Conservation (phyloP, 2,113 vertebrate genomes). For the Nyctibius bracteatus region DNA sequence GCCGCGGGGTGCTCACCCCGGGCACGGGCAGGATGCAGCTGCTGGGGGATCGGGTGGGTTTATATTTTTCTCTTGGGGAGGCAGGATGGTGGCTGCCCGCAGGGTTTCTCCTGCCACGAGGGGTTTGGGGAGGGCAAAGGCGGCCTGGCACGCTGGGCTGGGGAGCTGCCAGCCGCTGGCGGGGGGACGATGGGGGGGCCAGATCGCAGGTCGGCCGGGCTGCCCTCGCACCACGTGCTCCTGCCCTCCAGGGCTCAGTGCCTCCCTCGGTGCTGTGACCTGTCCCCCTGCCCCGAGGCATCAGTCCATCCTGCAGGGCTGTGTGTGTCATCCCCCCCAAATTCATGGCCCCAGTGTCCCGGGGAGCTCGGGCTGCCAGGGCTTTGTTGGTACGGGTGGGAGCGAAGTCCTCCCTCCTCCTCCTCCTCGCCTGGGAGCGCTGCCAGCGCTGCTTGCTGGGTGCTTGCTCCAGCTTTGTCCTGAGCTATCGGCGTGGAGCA, state of each 20-base stretch:
- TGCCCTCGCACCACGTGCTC: accelerated
- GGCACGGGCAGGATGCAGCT: accelerated
- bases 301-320: not conserved
- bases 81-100: accelerated
- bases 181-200: not conserved
- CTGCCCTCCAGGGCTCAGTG: not conserved
- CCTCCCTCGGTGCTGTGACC: accelerated
- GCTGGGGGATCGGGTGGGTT: accelerated
- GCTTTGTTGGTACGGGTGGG: constrained; percentile 4
- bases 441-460: not conserved
- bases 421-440: not conserved
- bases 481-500: not conserved
- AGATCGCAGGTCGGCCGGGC: accelerated
- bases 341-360: not conserved
- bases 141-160: not conserved
- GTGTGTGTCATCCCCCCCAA: accelerated
- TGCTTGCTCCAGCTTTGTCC: constrained; percentile 34
- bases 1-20: accelerated
- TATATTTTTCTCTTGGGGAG: not conserved
- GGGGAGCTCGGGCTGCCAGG: not conserved
- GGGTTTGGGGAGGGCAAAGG: not conserved
- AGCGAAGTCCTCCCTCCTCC: not conserved
- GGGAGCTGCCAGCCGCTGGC: not conserved
- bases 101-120: not conserved
- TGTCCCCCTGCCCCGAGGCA: not conserved